Percentiles rank a stretch among this genome's conserved stretches.
Evolutionary conservation across 2,113 vertebrate species (phyloP).

Genomic region (Oophaga pumilio): DNA sequence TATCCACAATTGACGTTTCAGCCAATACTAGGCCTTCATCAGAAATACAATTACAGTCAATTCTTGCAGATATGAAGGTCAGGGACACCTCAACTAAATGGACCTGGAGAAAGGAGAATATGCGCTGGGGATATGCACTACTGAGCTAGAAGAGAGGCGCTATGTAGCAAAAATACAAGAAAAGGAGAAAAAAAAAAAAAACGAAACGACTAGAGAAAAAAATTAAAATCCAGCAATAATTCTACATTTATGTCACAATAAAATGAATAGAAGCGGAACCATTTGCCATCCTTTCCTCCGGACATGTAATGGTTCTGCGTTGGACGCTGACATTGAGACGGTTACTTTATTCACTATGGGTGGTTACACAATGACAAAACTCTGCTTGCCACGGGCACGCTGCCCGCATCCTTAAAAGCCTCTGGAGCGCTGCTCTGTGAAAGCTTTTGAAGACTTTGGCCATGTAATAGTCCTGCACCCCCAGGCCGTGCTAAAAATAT

Average conservation of each 20-base stretch:
- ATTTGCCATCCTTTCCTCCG: neutral
- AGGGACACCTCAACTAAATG: too few relatives aligned
- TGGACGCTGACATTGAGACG: neutral
- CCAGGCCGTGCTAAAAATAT: slow-evolving; percentile 6
- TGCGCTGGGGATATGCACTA: too few relatives aligned
- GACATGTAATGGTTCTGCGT: neutral
- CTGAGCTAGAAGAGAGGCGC: too few relatives aligned
- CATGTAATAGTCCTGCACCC: slow-evolving; percentile 13
- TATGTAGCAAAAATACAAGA: too few relatives aligned
- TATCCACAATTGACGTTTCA: too few relatives aligned
- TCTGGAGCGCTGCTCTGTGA: neutral
- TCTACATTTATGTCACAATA: too few relatives aligned
- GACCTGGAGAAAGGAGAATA: too few relatives aligned
- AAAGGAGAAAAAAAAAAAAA: neutral
- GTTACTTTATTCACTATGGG: slow-evolving; percentile 3
- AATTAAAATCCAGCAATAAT: too few relatives aligned
- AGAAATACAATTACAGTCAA: too few relatives aligned
- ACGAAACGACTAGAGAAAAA: neutral
- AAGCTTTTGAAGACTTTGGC: slow-evolving; percentile 6
- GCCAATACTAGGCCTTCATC: too few relatives aligned
- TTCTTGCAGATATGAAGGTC: too few relatives aligned
- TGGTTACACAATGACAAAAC: neutral
- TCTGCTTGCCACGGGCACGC: neutral
- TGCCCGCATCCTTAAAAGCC: neutral
- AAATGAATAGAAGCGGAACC: neutral